Percentiles rank a stretch among this genome's conserved stretches.
These are phyloP conservation scores for Chaetodon trifascialis DNA, from an alignment of 2,113 vertebrate genomes.

Conservation along the genomic window DNA sequence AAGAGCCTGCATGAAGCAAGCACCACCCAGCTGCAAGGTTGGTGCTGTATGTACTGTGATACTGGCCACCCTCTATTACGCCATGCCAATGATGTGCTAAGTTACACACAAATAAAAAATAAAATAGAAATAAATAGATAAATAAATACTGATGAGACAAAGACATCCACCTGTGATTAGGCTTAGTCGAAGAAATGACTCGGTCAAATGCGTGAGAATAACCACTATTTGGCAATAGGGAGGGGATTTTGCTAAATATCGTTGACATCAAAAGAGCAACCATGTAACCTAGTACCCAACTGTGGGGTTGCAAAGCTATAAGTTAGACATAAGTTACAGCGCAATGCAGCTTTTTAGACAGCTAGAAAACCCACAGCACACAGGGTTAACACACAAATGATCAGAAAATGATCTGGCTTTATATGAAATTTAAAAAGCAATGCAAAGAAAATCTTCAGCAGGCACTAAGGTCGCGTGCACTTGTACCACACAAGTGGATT, in stretches of 20 bases:
- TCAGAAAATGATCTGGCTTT: constrained; percentile 10
- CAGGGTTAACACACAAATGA: background rate
- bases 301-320: background rate
- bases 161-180: constrained; percentile 24
- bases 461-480: constrained; percentile 41
- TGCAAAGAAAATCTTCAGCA: background rate
- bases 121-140: constrained; percentile 68
- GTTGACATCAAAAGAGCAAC: background rate
- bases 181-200: constrained; percentile 22
- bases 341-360: constrained; percentile 14
- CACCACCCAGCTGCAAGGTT: constrained; percentile 20
- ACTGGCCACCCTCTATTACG: constrained; percentile 4
- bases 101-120: background rate
- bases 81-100: constrained; percentile 2
- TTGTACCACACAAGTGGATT: background rate
- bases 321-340: constrained; percentile 20
- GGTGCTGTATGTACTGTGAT: constrained; percentile 28
- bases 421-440: background rate
- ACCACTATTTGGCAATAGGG: constrained; percentile 22
- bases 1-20: background rate
- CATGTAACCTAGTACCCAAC: background rate
- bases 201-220: constrained; percentile 1
- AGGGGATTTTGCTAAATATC: constrained; percentile 5
- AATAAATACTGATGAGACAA: constrained; percentile 64
- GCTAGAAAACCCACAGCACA: background rate